Base-by-base conservation (phyloP, 2,797 vertebrate species). In the Parauchenoglanis ngamensis region DNA sequence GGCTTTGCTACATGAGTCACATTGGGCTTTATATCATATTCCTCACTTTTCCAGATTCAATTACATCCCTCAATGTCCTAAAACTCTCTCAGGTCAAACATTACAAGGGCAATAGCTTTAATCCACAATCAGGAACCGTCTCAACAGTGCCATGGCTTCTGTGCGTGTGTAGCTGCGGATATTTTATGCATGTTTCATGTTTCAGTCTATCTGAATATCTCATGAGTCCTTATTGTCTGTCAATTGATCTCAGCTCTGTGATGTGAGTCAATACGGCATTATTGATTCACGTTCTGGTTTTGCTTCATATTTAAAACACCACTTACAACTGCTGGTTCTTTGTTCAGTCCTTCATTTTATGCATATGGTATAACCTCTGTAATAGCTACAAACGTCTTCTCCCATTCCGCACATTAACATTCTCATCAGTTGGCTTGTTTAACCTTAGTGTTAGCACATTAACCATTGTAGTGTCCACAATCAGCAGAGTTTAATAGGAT, bases 41-140 rank as follows among this genome's bases (percentile, higher is more conserved):
- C 70, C n/a, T 44, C 70, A 76, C 28, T 76, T 52, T 56, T 40
- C 75, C 44, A 86, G 85, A 86, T 86, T 79, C 75, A 78, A 52
- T 86, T 84, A 84, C 83, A 84, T 84, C 83, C 83, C 83, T 84
- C 80, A 44, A 76, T 76, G 72, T 61, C 23, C 86, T 46, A 13
- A 87, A 76, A 31, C 44, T 82, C 83, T 79, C 76, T 85, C 56
- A 54, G 72, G 83, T 79, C 76, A 85, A 77, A 78, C 61, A 87
- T 77, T 75, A 76, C 83, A 85, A 80, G 70, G 83, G n/a, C 31
- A 85, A 70, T 56, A 73, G 56, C 77, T 88, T 81, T 81, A 88
- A 81, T 72, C 81, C 87, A 67, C 83, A 81, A 46, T 85, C 77
- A 81, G 83, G 57, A 63, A 65, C 52, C 21, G 56, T 67, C 25